These are phyloP conservation scores for Agrotis clavis DNA, from an alignment of 2,888 invertebrate species.

Conservation along the genomic window DNA sequence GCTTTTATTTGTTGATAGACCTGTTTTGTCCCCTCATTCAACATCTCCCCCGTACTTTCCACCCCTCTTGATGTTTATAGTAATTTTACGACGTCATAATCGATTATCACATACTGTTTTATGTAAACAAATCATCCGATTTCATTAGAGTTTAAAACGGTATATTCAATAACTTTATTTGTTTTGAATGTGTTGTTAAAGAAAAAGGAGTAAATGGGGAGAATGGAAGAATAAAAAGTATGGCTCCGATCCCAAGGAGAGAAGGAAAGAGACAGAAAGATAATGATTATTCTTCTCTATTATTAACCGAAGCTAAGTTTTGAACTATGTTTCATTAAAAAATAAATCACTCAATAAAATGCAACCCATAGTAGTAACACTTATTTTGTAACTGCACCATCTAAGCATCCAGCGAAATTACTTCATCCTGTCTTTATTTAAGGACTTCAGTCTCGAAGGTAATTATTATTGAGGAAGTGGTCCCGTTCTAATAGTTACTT, in stretches of 20 bases:
- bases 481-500: constrained; percentile 58
- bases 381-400: neutral
- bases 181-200: too few relatives aligned
- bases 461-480: constrained; percentile 51
- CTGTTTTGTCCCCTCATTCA: neutral
- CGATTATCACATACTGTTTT: neutral
- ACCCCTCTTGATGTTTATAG: neutral
- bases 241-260: too few relatives aligned
- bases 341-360: neutral
- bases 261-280: too few relatives aligned
- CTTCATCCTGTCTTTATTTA: constrained; percentile 30
- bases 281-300: too few relatives aligned
- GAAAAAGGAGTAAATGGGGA: too few relatives aligned
- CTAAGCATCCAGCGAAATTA: constrained; percentile 20
- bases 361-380: neutral
- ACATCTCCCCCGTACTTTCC: neutral
- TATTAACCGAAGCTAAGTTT: too few relatives aligned
- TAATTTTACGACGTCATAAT: neutral
- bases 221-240: too few relatives aligned
- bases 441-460: constrained; percentile 24
- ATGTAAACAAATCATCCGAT: neutral
- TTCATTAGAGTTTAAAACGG: too few relatives aligned
- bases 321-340: too few relatives aligned
- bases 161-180: too few relatives aligned
- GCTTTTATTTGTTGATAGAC: neutral